Base-by-base conservation (phyloP, 2,888 invertebrate species). In the Sclerodermus sp. region DNA sequence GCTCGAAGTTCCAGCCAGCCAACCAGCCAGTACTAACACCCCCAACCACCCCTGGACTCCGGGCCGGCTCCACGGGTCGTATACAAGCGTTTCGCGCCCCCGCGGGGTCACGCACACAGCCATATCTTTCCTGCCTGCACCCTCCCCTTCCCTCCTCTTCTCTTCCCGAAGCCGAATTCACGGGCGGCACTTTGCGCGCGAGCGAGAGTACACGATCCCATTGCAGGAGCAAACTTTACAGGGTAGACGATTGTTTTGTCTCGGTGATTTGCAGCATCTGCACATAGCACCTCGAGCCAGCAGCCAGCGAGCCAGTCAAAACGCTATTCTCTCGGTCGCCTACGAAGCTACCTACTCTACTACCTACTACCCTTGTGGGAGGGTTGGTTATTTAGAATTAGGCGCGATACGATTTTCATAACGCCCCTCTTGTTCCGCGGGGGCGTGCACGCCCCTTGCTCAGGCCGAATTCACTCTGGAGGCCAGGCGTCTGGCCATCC, bases 181-280 rank as follows among this genome's bases (percentile, higher is more conserved):
- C 14, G 42, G 14, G n/a, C 2, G 23, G 23, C 23, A 23, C 23
- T 15, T 34, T 43, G 10, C 23, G 14, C 42, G 17, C 41, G 42
- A 30, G 41, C 60, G 51, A 57, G 34, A 8, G n/a, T 8, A 34
- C 12, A 34, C 34, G 34, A 34, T 12, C 34, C 6, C 56, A 42
- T 47, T 47, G 37, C 47, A 42, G 32, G 42, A 32, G 37, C 29
- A 65, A 73, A 73, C 64, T 73, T 75, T 68, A 64, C 58, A 53
- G 65, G 63, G 53, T 64, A 42, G 63, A 65, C 65, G 67, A 67
- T 64, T 73, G 75, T 76, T 75, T 75, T 75, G 75, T 73, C 69
- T 58, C 53, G 59, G 71, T 76, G 73, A 76, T 76, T 75, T 72
- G 74, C 73, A 69, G 71, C 74, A 71, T 75, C 74, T 74, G 76